Percentiles rank a stretch among this genome's conserved stretches.
phyloP scores from a whole-genome alignment of 2,113 vertebrate genomes.

The Scytalopus superciliaris region DNA sequence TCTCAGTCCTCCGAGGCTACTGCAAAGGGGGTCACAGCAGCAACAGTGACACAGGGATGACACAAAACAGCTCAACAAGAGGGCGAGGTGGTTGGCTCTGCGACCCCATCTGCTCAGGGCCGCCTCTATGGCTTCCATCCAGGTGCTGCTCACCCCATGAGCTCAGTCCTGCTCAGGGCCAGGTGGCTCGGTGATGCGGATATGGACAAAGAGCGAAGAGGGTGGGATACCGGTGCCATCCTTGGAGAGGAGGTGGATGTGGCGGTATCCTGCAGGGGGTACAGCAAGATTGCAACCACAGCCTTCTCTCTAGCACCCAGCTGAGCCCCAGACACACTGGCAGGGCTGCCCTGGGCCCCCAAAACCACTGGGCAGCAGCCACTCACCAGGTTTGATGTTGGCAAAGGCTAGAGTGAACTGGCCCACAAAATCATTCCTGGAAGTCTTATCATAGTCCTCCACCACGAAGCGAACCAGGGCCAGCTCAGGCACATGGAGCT shows the following conservation, averaged over 20 bases:
- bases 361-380: not conserved
- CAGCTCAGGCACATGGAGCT: conserved; percentile 84
- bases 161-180: not conserved
- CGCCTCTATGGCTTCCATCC: not conserved
- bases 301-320: not conserved
- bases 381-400: conserved; percentile 88
- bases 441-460: conserved; percentile 90
- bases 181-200: conserved; percentile 67
- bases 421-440: conserved; percentile 91
- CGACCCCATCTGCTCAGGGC: fast-evolving
- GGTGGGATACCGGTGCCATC: conserved; percentile 90
- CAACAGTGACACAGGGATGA: not conserved
- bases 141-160: fast-evolving
- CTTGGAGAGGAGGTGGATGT: conserved; percentile 90
- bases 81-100: not conserved
- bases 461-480: conserved; percentile 91
- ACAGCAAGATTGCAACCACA: not conserved
- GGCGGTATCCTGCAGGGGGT: conserved; percentile 86
- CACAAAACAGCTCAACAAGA: not conserved
- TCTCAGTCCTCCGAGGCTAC: not conserved
- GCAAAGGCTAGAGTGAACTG: conserved; percentile 89
- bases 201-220: conserved; percentile 88
- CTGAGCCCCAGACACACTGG: not conserved
- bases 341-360: fast-evolving
- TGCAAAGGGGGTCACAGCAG: not conserved